Evolutionary conservation across 2,797 vertebrate genomes (phyloP).

Genomic region (Arctocebus calabarensis): DNA sequence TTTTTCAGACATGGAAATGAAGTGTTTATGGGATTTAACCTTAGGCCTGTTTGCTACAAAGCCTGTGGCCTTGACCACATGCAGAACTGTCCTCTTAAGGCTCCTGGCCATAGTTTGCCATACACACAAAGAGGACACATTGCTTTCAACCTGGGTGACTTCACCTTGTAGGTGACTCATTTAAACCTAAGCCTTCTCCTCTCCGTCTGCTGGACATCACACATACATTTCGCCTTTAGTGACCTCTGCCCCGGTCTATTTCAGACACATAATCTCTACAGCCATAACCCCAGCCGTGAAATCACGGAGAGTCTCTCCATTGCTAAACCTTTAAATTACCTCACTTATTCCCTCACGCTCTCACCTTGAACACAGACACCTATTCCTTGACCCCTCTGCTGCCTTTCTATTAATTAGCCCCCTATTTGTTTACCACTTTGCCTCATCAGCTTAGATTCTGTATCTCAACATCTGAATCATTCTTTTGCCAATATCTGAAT

Average conservation of each 20-base stretch:
- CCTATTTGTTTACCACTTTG: background rate
- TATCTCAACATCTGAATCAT: background rate
- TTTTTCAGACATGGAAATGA: background rate
- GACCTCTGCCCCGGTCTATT: background rate
- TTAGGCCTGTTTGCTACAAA: background rate
- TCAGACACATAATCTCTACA: background rate
- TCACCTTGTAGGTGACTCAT: background rate
- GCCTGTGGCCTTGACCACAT: background rate
- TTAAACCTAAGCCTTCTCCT: background rate
- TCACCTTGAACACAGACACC: background rate
- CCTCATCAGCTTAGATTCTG: background rate
- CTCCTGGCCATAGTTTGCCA: background rate
- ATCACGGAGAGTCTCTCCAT: background rate
- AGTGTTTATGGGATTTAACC: background rate
- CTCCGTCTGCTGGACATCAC: background rate
- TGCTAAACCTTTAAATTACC: background rate
- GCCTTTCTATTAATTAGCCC: background rate
- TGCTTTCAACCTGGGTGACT: background rate
- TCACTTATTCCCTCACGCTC: background rate
- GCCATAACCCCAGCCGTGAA: background rate
- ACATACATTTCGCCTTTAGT: too few species aligned
- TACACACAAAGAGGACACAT: too few species aligned
- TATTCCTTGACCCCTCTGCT: background rate
- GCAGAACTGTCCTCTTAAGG: rapidly evolving
- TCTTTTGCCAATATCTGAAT: background rate